Evolutionary conservation across 2,113 vertebrate genomes (phyloP).

Genomic region (Pterocles burchelli): DNA sequence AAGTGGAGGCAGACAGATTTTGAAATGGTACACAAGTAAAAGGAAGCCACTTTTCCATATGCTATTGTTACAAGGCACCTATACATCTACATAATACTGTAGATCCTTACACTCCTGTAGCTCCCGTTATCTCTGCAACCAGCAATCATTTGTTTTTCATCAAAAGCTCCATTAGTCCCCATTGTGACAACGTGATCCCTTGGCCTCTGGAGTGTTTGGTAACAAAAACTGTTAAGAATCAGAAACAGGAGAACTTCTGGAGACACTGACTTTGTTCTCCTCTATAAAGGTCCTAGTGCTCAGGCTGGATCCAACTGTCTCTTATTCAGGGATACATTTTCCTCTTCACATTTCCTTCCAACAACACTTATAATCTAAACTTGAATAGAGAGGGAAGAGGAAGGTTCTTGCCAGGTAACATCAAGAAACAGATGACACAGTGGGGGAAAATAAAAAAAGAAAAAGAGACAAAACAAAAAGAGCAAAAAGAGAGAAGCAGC

Average conservation of each 20-base stretch:
- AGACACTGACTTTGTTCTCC: background rate
- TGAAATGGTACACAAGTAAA: background rate
- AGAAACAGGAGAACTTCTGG: background rate
- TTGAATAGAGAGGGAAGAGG: background rate
- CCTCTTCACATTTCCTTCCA: background rate
- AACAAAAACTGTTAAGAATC: background rate
- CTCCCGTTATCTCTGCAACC: background rate
- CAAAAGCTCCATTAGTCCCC: background rate
- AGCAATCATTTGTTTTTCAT: background rate
- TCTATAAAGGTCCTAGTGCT: background rate
- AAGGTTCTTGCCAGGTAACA: background rate
- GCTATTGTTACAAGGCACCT: background rate
- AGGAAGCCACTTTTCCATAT: background rate
- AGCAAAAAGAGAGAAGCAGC: background rate
- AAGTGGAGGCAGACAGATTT: background rate
- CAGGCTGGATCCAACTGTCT: background rate
- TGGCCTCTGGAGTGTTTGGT: background rate
- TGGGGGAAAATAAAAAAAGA: too few relatives aligned
- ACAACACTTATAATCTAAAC: background rate
- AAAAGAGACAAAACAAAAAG: background rate
- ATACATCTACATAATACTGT: background rate
- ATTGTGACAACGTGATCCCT: background rate
- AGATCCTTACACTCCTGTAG: background rate
- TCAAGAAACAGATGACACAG: background rate
- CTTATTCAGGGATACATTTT: background rate